phyloP scores from a whole-genome alignment of 2,797 vertebrate genomes.

The Crocodylus rhombifer region DNA sequence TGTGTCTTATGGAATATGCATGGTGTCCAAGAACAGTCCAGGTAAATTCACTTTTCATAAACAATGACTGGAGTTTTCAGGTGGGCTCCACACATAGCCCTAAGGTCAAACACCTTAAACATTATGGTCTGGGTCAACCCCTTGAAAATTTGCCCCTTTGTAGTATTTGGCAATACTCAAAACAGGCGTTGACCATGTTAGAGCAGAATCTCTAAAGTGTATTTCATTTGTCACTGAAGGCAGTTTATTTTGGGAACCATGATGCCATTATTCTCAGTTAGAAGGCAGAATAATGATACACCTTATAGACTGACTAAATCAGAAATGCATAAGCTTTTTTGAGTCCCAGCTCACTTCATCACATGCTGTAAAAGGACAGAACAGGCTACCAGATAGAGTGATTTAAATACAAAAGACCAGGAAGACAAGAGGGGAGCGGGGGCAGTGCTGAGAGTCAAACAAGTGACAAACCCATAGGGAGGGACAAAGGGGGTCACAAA shows the following conservation, averaged over 20 bases:
- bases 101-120: not conserved
- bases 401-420: too few species aligned
- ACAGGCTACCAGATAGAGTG: too few species aligned
- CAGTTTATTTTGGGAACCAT: not conserved
- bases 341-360: too few species aligned
- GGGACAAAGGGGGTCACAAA: too few species aligned
- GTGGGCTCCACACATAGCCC: not conserved
- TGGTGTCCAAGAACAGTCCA: slow-evolving; percentile 81
- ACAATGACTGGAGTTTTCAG: not conserved
- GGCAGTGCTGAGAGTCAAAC: too few species aligned
- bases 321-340: too few species aligned
- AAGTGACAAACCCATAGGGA: too few species aligned
- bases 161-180: not conserved
- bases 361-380: too few species aligned
- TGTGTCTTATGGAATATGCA: slow-evolving; percentile 96
- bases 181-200: not conserved
- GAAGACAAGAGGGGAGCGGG: too few species aligned
- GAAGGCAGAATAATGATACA: too few species aligned
- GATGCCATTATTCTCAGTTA: not conserved
- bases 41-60: slow-evolving; percentile 75
- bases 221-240: not conserved
- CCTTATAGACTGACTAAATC: too few species aligned
- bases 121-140: not conserved
- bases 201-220: not conserved
- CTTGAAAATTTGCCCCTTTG: fast-evolving